Conservation (phyloP, 2,888 invertebrate species). For the Eupeodes luniger region DNA sequence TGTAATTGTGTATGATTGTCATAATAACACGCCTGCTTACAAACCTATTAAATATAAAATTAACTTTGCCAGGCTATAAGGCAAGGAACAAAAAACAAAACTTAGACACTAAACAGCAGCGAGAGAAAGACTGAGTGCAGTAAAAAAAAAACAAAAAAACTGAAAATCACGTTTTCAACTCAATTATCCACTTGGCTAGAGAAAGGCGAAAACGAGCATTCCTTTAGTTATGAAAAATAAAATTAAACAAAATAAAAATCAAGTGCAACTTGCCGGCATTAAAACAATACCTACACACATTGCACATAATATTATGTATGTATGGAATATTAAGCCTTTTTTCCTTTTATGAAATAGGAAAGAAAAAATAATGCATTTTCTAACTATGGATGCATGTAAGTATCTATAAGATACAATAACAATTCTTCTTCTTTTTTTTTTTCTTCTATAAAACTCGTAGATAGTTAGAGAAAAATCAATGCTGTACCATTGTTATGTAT, state of each 20-base stretch:
- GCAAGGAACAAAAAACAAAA: constrained; percentile 15
- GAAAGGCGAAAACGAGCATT: constrained; percentile 69
- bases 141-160: constrained; percentile 39
- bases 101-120: neutral
- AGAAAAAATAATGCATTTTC: constrained; percentile 50
- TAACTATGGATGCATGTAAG: constrained; percentile 33
- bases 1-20: constrained; percentile 37
- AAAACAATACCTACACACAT: constrained; percentile 10
- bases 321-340: constrained; percentile 11
- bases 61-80: constrained; percentile 30
- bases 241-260: constrained; percentile 26
- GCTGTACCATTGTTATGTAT: constrained; percentile 62
- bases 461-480: constrained; percentile 61
- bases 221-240: neutral
- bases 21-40: constrained; percentile 36
- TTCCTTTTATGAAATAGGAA: neutral
- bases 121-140: neutral
- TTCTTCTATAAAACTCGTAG: neutral
- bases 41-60: constrained; percentile 51
- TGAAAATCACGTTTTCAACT: constrained; percentile 76
- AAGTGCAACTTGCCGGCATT: constrained; percentile 51
- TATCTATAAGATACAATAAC: neutral
- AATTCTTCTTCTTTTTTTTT: constrained; percentile 1
- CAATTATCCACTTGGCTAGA: constrained; percentile 77
- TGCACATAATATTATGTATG: neutral